Conservation (phyloP, 1,140 invertebrate genomes). For the Megalopta genalis region DNA sequence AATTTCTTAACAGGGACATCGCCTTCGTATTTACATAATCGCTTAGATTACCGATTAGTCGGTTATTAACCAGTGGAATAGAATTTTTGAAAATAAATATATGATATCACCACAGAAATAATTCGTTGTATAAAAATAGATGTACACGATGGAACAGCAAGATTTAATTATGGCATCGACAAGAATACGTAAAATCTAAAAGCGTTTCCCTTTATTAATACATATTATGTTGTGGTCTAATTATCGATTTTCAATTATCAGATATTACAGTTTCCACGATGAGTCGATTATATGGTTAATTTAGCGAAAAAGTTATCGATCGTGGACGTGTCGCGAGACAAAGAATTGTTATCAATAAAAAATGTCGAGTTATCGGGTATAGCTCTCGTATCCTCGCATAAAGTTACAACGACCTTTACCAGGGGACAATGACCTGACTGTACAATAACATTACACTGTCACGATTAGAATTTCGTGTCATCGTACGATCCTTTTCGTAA, state of each 20-base stretch:
- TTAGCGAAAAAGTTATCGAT: constrained; percentile 6
- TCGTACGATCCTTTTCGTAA: constrained; percentile 39
- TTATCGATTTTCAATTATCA: neutral
- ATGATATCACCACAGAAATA: neutral
- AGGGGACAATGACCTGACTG: constrained; percentile 58
- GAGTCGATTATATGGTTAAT: neutral
- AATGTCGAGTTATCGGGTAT: constrained; percentile 41
- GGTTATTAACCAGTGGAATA: neutral
- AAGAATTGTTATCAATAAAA: constrained; percentile 59
- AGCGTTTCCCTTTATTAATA: neutral
- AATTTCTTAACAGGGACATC: neutral
- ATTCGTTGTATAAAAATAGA: neutral
- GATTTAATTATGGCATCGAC: neutral
- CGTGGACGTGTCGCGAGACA: constrained; percentile 36
- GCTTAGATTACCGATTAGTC: neutral
- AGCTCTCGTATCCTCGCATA: constrained; percentile 33
- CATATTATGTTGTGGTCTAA: neutral
- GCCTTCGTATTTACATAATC: neutral
- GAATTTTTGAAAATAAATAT: neutral
- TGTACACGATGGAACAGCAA: neutral
- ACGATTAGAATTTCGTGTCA: constrained; percentile 46
- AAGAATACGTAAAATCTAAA: neutral
- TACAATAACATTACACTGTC: constrained; percentile 56
- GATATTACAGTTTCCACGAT: neutral
- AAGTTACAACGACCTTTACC: constrained; percentile 61